phyloP scores from a whole-genome alignment of 1,140 invertebrate genomes.

The Platorchestia sp. region DNA sequence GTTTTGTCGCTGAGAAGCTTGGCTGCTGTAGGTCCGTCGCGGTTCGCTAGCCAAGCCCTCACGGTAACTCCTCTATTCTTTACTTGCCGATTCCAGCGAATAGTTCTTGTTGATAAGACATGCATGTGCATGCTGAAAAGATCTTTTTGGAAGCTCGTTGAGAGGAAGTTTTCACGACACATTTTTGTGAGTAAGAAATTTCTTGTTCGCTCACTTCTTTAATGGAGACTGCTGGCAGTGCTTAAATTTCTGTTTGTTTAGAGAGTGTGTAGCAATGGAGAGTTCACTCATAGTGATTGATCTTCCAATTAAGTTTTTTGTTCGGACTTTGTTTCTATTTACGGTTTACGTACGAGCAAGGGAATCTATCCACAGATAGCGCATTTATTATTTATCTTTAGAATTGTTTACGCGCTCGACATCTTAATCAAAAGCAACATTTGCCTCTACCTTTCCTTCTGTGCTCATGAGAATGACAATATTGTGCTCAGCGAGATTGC shows the following conservation, averaged over 20 bases:
- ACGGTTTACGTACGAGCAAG: neutral
- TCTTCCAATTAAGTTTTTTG: neutral
- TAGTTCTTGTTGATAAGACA: neutral
- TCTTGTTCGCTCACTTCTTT: neutral
- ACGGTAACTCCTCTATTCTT: neutral
- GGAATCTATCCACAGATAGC: neutral
- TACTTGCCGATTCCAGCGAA: neutral
- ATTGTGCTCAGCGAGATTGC: neutral
- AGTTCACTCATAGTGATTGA: neutral
- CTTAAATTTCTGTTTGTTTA: neutral
- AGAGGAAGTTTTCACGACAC: neutral
- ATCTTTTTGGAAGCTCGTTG: neutral
- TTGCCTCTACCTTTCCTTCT: neutral
- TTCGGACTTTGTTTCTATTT: neutral
- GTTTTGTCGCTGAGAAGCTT: neutral
- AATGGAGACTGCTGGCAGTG: neutral
- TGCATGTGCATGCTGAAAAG: neutral
- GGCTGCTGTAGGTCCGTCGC: constrained; percentile 1
- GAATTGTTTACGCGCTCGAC: neutral
- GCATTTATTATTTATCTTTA: neutral
- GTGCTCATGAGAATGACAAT: neutral
- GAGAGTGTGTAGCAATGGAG: neutral
- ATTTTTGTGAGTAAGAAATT: neutral
- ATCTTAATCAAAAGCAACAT: neutral
- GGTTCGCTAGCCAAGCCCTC: neutral